These are phyloP conservation scores for Anoplopoma fimbria DNA, from an alignment of 2,113 vertebrate genomes.

Conservation along the genomic window DNA sequence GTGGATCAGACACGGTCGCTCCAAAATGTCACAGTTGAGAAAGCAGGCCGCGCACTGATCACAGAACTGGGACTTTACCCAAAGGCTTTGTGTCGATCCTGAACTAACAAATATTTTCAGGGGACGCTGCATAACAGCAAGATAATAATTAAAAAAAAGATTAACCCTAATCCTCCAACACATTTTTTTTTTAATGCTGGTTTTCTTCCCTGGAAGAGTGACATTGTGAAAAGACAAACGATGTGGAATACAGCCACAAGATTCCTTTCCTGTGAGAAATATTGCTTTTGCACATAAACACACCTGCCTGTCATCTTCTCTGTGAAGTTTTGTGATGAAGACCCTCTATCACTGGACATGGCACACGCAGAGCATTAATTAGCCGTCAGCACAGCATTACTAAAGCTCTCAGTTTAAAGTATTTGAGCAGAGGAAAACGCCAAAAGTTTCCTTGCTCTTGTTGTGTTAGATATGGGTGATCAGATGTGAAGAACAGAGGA, in stretches of 20 bases:
- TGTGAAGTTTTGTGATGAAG: slow-evolving; percentile 55
- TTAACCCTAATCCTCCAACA: slow-evolving; percentile 13
- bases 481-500: slow-evolving; percentile 48
- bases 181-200: slow-evolving; percentile 6
- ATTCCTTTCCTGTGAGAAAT: too few species aligned
- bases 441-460: slow-evolving; percentile 65
- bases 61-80: slow-evolving; percentile 23
- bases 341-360: slow-evolving; percentile 55
- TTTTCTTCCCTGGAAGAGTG: slow-evolving; percentile 6
- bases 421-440: slow-evolving; percentile 47
- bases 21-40: slow-evolving; percentile 25
- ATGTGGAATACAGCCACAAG: too few species aligned
- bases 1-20: slow-evolving; percentile 5
- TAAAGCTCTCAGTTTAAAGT: slow-evolving; percentile 55
- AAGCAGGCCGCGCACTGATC: slow-evolving; percentile 18
- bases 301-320: slow-evolving; percentile 38
- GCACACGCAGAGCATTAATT: slow-evolving; percentile 73
- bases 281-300: slow-evolving; percentile 23
- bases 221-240: slow-evolving; percentile 26
- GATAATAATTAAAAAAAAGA: slow-evolving; percentile 44
- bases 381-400: slow-evolving; percentile 74
- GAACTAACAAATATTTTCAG: slow-evolving; percentile 40
- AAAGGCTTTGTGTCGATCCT: slow-evolving; percentile 38
- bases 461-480: slow-evolving; percentile 79
- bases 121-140: slow-evolving; percentile 7